Evolutionary conservation across 2,797 vertebrate species (phyloP).

Genomic region (Agapornis canus): DNA sequence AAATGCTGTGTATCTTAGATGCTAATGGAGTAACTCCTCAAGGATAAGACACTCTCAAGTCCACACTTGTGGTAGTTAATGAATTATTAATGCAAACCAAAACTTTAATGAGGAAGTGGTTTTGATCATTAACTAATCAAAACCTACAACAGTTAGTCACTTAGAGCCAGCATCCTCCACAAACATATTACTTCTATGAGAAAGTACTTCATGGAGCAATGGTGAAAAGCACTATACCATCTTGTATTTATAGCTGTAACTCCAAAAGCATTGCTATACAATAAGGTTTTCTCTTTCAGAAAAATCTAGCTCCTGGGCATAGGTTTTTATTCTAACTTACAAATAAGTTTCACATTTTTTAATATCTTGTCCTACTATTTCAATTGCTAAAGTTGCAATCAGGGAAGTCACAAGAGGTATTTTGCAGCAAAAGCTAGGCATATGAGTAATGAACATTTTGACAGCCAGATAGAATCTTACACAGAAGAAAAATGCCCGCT

Average conservation of each 20-base stretch:
- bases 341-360: neutral
- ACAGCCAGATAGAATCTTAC: neutral
- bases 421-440: neutral
- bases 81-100: neutral
- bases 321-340: neutral
- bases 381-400: neutral
- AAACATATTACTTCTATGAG: neutral
- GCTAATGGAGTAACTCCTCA: neutral
- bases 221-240: neutral
- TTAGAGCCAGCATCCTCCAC: neutral
- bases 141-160: neutral
- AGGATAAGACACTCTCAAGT: neutral
- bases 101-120: neutral
- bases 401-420: neutral
- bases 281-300: neutral
- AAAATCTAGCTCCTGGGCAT: accelerated
- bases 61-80: neutral
- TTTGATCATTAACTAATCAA: neutral
- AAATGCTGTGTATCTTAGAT: neutral
- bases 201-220: neutral
- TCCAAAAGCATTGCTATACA: neutral
- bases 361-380: neutral
- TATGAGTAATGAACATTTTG: neutral
- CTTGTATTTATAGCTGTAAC: neutral
- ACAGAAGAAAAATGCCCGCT: neutral